Conservation (phyloP, 1,140 invertebrate species). For the Leptinotarsa undecemlineata region DNA sequence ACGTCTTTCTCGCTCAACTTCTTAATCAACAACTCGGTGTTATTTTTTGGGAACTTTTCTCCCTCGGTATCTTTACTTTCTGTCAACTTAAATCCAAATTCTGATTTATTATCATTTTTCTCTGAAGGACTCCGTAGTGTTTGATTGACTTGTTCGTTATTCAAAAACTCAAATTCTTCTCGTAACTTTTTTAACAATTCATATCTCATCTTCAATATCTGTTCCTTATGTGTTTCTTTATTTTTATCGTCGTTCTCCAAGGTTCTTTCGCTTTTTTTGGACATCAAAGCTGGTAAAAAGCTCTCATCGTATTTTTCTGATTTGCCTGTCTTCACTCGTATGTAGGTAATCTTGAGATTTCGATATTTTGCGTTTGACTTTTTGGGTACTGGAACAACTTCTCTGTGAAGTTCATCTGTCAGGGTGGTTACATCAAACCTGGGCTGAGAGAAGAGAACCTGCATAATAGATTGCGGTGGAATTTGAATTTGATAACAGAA, state of each 20-base stretch:
- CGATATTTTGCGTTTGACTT: neutral
- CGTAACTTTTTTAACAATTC: neutral
- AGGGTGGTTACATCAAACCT: neutral
- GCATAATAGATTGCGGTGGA: neutral
- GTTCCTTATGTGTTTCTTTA: neutral
- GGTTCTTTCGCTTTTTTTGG: neutral
- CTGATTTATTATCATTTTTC: neutral
- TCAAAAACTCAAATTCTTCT: neutral
- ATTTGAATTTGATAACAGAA: neutral
- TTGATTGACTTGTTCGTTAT: neutral
- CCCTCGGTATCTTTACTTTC: neutral
- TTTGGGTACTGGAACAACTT: neutral
- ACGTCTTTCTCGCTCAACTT: neutral
- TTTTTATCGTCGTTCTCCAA: neutral
- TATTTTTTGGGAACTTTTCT: neutral
- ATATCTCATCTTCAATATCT: slow-evolving; percentile 9
- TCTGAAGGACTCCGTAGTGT: no score
- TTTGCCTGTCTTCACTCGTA: neutral
- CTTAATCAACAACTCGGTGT: neutral
- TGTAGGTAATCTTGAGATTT: neutral
- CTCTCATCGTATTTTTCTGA: neutral
- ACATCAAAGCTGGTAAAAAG: neutral
- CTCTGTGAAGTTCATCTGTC: neutral
- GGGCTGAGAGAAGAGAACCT: neutral
- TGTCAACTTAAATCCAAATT: neutral